phyloP scores from a whole-genome alignment of 2,113 vertebrate genomes.

The Neofelis nebulosa region DNA sequence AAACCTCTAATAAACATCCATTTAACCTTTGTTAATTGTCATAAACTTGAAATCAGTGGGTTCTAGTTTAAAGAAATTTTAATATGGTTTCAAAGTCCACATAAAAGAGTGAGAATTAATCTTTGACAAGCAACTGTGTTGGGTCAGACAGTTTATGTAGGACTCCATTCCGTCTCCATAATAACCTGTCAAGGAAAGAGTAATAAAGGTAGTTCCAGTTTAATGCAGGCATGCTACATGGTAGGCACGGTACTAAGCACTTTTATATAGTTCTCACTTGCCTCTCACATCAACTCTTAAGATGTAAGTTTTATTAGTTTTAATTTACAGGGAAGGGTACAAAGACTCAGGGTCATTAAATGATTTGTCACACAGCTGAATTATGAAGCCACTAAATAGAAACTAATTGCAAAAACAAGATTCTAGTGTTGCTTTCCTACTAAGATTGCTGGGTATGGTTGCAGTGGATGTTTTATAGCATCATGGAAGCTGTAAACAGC shows the following conservation, averaged over 20 bases:
- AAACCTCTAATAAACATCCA: background rate
- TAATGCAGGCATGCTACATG: background rate
- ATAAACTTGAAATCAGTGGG: background rate
- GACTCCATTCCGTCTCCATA: background rate
- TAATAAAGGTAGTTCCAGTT: conserved; percentile 5
- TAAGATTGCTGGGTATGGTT: background rate
- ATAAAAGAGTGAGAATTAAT: background rate
- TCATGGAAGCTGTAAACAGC: background rate
- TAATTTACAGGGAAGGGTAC: conserved; percentile 51
- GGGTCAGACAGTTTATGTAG: background rate
- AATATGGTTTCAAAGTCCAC: background rate
- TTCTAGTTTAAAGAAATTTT: conserved; percentile 6
- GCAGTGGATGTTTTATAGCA: background rate
- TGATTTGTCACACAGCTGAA: background rate
- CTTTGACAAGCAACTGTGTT: background rate
- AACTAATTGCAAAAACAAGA: conserved; percentile 6
- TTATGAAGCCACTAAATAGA: background rate
- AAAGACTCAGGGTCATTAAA: conserved; percentile 5
- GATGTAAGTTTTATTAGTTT: conserved; percentile 55
- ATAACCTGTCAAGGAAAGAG: conserved; percentile 36
- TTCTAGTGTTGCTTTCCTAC: background rate
- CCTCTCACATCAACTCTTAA: background rate
- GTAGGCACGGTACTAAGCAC: conserved; percentile 17
- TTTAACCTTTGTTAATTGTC: background rate
- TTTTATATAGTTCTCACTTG: conserved; percentile 1